Evolutionary conservation across 2,797 vertebrate species (phyloP).

Genomic region (Syndactyla subalaris): DNA sequence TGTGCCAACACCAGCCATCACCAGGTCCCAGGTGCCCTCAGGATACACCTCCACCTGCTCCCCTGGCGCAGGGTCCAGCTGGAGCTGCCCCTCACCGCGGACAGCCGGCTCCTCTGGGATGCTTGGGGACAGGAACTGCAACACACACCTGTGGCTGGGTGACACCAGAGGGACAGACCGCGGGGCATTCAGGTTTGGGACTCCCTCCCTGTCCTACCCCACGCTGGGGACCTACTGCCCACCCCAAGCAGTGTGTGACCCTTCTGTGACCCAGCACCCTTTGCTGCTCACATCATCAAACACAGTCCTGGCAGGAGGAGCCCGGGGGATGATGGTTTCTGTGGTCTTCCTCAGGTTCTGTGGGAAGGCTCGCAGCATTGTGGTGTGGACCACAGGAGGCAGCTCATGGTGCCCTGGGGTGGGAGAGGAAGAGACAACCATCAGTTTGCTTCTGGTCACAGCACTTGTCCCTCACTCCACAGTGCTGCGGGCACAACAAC

Average conservation of each 20-base stretch:
- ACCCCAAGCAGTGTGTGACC: background rate
- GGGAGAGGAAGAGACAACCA: background rate
- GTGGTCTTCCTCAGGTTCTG: slow-evolving; percentile 78
- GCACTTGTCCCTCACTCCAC: background rate
- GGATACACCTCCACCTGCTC: slow-evolving; percentile 53
- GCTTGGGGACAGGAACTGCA: slow-evolving; percentile 67
- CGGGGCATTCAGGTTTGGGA: background rate
- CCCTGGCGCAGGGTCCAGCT: background rate
- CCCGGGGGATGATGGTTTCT: slow-evolving; percentile 80
- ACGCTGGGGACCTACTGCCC: rapidly evolving
- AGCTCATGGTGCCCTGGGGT: slow-evolving; percentile 90
- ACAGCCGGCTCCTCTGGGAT: background rate
- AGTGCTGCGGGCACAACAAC: rapidly evolving
- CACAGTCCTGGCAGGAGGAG: slow-evolving; percentile 49
- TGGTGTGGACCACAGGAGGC: slow-evolving; percentile 93
- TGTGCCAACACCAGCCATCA: slow-evolving; percentile 76
- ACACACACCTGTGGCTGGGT: background rate
- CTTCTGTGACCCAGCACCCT: background rate
- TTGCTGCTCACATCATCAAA: slow-evolving; percentile 79
- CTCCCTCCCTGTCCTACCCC: background rate
- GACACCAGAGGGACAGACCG: background rate
- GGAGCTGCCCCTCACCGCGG: background rate
- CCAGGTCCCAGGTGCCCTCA: slow-evolving; percentile 77
- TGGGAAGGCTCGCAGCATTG: slow-evolving; percentile 91
- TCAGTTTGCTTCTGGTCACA: background rate